Percentiles rank a stretch among this genome's conserved stretches.
phyloP scores from a whole-genome alignment of 2,888 invertebrate species.

The Sphaeridia pumilis region DNA sequence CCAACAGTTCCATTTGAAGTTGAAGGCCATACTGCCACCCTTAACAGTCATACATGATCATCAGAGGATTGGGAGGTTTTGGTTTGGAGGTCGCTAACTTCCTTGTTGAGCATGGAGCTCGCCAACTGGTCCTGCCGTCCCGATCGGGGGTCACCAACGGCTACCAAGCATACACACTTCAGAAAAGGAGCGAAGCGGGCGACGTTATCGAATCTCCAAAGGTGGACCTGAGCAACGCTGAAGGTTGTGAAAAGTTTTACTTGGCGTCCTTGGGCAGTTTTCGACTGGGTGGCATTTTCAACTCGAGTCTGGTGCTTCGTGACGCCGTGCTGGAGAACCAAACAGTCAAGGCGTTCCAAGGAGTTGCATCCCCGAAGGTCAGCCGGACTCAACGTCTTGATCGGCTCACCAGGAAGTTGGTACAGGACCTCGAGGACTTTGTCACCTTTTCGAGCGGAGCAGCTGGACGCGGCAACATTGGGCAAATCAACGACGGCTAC shows the following conservation, averaged over 20 bases:
- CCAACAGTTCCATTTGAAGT: conserved; percentile 38
- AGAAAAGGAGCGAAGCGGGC: conserved; percentile 54
- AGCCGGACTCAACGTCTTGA: conserved; percentile 45
- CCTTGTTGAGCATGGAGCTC: conserved; percentile 8
- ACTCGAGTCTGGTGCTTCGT: conserved; percentile 61
- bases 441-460: conserved; percentile 49
- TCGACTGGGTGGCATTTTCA: conserved; percentile 47
- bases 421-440: conserved; percentile 44
- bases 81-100: conserved; percentile 13
- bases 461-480: conserved; percentile 48
- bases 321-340: conserved; percentile 44
- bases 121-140: conserved; percentile 5
- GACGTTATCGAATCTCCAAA: conserved; percentile 53
- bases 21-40: conserved; percentile 46
- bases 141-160: conserved; percentile 12
- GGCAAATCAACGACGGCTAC: conserved; percentile 72
- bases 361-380: conserved; percentile 45
- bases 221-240: conserved; percentile 41
- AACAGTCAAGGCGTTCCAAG: conserved; percentile 40
- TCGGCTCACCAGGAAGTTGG: conserved; percentile 40
- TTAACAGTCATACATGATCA: conserved; percentile 44
- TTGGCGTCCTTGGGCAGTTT: conserved; percentile 38
- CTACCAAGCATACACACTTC: conserved; percentile 9
- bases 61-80: conserved; percentile 42
- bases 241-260: conserved; percentile 39